phyloP scores from a whole-genome alignment of 1,140 invertebrate genomes.

The Drosophila nebulosa region DNA sequence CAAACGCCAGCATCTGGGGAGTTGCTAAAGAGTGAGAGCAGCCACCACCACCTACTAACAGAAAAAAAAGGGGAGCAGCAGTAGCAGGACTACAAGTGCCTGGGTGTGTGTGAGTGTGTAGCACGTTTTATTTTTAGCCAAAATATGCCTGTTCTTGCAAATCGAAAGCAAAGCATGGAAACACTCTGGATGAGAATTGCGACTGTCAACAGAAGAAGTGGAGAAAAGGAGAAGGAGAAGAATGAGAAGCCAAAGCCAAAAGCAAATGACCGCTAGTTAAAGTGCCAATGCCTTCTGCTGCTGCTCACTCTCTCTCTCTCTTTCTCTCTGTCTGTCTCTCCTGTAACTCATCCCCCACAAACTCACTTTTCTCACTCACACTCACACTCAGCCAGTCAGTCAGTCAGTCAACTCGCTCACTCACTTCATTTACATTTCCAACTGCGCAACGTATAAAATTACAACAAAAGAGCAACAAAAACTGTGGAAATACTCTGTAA shows the following conservation, averaged over 20 bases:
- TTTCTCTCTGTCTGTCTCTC: slow-evolving; percentile 13
- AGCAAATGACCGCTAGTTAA: slow-evolving; percentile 67
- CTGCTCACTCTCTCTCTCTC: slow-evolving; percentile 5
- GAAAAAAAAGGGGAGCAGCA: slow-evolving; percentile 1
- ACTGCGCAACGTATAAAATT: slow-evolving; percentile 77
- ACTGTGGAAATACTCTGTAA: neutral
- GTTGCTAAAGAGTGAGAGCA: slow-evolving; percentile 28
- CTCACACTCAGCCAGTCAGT: neutral
- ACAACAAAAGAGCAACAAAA: slow-evolving; percentile 20
- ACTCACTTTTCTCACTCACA: too few species aligned
- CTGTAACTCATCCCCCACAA: slow-evolving; percentile 1
- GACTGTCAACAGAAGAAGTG: slow-evolving; percentile 5
- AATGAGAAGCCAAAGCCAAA: slow-evolving; percentile 25
- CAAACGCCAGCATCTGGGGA: slow-evolving; percentile 37
- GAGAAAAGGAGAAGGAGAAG: neutral
- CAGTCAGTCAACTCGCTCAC: neutral
- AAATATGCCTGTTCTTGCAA: slow-evolving; percentile 60
- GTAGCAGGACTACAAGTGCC: slow-evolving; percentile 48
- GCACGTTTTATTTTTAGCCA: slow-evolving; percentile 71
- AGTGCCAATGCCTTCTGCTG: slow-evolving; percentile 49
- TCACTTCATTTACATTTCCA: slow-evolving; percentile 62
- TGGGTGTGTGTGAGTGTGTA: slow-evolving; percentile 11
- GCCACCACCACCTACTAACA: neutral
- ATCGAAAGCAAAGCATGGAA: slow-evolving; percentile 56
- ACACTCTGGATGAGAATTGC: slow-evolving; percentile 2